Conservation (phyloP, 2,888 invertebrate species). For the Trichopria drosophilae region DNA sequence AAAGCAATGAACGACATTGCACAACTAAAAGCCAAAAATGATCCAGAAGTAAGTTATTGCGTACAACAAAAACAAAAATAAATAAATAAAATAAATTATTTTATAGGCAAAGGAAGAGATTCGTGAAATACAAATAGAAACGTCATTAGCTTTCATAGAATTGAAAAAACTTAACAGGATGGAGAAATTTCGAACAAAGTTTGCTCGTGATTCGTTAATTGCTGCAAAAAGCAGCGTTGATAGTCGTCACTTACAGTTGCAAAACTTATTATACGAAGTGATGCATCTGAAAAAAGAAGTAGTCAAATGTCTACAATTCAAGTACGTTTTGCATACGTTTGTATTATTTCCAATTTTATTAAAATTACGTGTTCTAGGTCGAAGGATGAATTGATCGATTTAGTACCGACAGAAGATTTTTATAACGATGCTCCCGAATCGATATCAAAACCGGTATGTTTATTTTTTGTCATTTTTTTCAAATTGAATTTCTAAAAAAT, state of each 20-base stretch:
- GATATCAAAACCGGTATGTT: conserved; percentile 69
- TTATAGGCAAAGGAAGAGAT: conserved; percentile 67
- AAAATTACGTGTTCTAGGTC: conserved; percentile 62
- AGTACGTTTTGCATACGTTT: conserved; percentile 60
- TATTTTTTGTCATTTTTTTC: neutral
- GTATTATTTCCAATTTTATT: conserved; percentile 12
- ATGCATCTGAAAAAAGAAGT: conserved; percentile 93
- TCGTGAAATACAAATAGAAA: conserved; percentile 70
- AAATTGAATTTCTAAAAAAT: conserved; percentile 2
- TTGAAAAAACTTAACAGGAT: conserved; percentile 87
- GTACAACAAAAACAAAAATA: too few relatives aligned
- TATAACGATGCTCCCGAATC: conserved; percentile 75
- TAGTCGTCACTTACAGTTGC: conserved; percentile 83
- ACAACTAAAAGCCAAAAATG: conserved; percentile 64
- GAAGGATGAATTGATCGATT: conserved; percentile 89
- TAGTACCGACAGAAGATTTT: conserved; percentile 83
- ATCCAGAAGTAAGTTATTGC: conserved; percentile 63
- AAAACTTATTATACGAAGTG: conserved; percentile 92
- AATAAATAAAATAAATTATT: conserved; percentile 3
- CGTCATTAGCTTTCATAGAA: conserved; percentile 76
- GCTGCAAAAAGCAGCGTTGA: conserved; percentile 88
- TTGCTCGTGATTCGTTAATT: conserved; percentile 78
- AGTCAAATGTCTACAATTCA: conserved; percentile 91
- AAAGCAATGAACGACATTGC: conserved; percentile 71
- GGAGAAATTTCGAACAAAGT: conserved; percentile 84